Percentiles rank a stretch among this genome's conserved stretches.
Conservation (phyloP, 1,140 invertebrate genomes). For the Zaprionus gabonicus region DNA sequence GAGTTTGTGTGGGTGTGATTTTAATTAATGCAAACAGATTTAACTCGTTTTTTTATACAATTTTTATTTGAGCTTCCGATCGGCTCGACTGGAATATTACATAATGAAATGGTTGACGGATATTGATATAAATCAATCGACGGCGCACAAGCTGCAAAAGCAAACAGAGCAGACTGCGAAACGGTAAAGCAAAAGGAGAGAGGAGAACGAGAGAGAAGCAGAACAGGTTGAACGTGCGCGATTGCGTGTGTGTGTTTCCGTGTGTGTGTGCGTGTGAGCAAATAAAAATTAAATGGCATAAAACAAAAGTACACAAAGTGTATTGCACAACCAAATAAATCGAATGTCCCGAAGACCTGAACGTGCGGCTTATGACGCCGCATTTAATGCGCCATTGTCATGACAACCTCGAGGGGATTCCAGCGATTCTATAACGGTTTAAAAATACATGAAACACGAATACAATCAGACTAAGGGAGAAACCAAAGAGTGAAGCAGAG, state of each 20-base stretch:
- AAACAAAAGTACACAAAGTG: constrained; percentile 27
- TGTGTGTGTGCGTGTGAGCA: constrained; percentile 37
- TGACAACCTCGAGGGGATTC: constrained; percentile 48
- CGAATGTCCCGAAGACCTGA: constrained; percentile 13
- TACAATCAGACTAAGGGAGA: neutral
- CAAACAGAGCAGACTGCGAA: constrained; percentile 43
- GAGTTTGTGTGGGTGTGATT: constrained; percentile 31
- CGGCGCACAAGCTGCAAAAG: constrained; percentile 36
- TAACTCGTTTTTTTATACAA: constrained; percentile 59
- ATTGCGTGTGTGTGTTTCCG: constrained; percentile 8
- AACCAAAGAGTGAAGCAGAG: neutral
- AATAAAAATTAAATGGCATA: constrained; percentile 75
- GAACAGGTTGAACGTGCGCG: neutral
- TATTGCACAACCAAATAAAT: constrained; percentile 26
- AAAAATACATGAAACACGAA: neutral
- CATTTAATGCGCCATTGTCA: constrained; percentile 46
- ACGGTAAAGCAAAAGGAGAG: constrained; percentile 16
- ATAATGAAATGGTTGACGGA: constrained; percentile 72
- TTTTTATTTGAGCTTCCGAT: constrained; percentile 46
- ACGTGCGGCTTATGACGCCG: constrained; percentile 46
- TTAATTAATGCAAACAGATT: constrained; percentile 83
- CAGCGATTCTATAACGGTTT: constrained; percentile 7
- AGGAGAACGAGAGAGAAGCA: neutral
- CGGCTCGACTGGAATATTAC: constrained; percentile 57
- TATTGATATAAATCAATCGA: constrained; percentile 82